These are phyloP conservation scores for Cheirogaleus medius DNA, from an alignment of 2,113 vertebrate genomes.

Conservation along the genomic window DNA sequence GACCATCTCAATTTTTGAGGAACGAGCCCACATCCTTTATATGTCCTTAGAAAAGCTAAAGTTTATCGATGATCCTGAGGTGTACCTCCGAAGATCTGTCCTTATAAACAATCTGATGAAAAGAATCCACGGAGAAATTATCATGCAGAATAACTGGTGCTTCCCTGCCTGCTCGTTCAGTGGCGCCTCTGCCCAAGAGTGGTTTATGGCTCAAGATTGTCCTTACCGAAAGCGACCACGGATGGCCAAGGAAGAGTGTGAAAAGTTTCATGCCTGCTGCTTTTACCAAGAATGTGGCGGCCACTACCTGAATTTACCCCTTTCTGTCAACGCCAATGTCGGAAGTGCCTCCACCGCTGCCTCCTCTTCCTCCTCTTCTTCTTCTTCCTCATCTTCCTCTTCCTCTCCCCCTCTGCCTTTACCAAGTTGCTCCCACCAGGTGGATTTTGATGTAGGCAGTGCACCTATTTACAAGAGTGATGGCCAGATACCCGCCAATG, in stretches of 20 bases:
- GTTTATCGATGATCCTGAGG: constrained; percentile 96
- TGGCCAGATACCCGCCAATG: constrained; percentile 82
- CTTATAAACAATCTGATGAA: constrained; percentile 98
- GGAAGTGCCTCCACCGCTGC: constrained; percentile 83
- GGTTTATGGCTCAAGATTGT: constrained; percentile 90
- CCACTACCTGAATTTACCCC: constrained; percentile 93
- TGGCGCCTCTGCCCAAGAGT: constrained; percentile 86
- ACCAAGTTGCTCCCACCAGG: constrained; percentile 86
- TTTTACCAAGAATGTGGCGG: constrained; percentile 92
- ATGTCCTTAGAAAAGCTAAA: constrained; percentile 98
- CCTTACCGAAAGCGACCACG: constrained; percentile 93
- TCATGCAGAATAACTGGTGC: constrained; percentile 97
- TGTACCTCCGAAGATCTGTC: constrained; percentile 95
- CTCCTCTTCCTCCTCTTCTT: constrained; percentile 72
- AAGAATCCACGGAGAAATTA: constrained; percentile 93
- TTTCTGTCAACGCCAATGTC: constrained; percentile 87
- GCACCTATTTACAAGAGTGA: constrained; percentile 82
- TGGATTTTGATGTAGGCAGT: constrained; percentile 84
- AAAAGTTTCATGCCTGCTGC: constrained; percentile 92
- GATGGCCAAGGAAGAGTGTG: constrained; percentile 90
- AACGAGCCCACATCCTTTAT: constrained; percentile 95
- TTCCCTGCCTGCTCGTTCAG: constrained; percentile 88
- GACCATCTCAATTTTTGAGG: constrained; percentile 94
- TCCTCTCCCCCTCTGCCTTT: constrained; percentile 81
- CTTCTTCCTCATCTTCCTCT: constrained; percentile 78